Evolutionary conservation across 2,888 invertebrate species (phyloP), one percentile per base, ranked within the genome.

Genomic region (Harmothoe impar): DNA sequence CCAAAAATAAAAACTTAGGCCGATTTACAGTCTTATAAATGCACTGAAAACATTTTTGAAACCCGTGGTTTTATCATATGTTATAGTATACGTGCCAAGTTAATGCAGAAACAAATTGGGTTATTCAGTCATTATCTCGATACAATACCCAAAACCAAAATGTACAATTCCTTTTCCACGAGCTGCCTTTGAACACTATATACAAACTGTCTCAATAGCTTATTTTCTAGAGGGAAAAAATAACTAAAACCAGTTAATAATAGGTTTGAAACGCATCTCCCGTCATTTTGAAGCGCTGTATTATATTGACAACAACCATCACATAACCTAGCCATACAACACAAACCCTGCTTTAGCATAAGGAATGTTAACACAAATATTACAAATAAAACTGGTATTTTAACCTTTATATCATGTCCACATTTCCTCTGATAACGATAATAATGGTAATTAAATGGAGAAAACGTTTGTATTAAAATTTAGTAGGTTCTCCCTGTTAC

Each of bases 101-200:
- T 43, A 43, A 43, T 43, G 10, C 43, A n/a, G n/a, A 43, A 43
- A 7, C 43, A 43, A 43, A 7, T 43, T 62, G 62, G n/a, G 23
- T 23, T n/a, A 62, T 23, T 3, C 5, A 5, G 62, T 23, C 20
- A 62, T n/a, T n/a, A 1, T n/a, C 62, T 62, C n/a, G 62, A 62
- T 25, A 62, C 62, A 62, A n/a, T n/a, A 62, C 23, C 25, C 62
- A 23, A 62, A 23, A 17, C 62, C 62, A 62, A 12, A 5, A 12
- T 1, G 1, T 12, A 62, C 5, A 23, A 23, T 3, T 25, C 15
- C 62, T n/a, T 62, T 81, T 35, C 33, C 33, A 25, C 5, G 81
- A 81, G 81, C 81, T 81, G 81, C 81, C 81, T 43, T 81, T 43
- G 81, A 81, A 72, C 72, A 29, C 43, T 81, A 81, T 81, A 15